Conservation (phyloP, 2,797 vertebrate species). For the Meda fulgida region DNA sequence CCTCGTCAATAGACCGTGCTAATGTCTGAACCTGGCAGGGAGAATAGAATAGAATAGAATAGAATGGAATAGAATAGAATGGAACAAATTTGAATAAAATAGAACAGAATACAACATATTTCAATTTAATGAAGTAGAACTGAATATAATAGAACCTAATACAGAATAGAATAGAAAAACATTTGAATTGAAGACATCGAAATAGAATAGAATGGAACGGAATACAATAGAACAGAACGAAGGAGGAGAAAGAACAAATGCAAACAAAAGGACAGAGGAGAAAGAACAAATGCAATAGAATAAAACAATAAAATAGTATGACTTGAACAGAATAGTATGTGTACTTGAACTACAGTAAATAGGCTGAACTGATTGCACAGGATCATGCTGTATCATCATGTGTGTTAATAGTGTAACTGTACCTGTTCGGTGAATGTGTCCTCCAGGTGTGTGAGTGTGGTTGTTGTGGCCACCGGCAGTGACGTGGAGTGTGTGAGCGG, state of each 20-base stretch:
- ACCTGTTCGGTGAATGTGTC: conserved; percentile 94
- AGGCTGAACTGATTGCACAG: not conserved
- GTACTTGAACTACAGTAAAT: not conserved
- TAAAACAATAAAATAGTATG: not conserved
- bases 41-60: not conserved
- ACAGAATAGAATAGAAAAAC: not conserved
- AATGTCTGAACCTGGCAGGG: conserved; percentile 89
- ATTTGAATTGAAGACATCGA: not conserved
- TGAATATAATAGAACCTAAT: not conserved
- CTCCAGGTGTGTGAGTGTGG: conserved; percentile 93
- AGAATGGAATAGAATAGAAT: not conserved
- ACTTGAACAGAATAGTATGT: not conserved
- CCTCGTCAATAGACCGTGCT: conserved; percentile 97
- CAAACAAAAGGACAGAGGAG: not conserved
- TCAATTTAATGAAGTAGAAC: not conserved
- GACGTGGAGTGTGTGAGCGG: conserved; percentile 89
- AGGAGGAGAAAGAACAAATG: not conserved
- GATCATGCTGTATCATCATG: not conserved
- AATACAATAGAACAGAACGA: not conserved
- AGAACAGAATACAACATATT: too few species aligned
- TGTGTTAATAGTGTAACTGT: not conserved
- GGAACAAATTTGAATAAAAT: not conserved
- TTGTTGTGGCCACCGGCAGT: conserved; percentile 84
- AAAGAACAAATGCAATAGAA: not conserved
- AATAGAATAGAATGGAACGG: not conserved